A percentile compares a stretch with the other conserved stretches of the same genome.
phyloP scores from a whole-genome alignment of 1,140 invertebrate species.

The Neelides sp. region DNA sequence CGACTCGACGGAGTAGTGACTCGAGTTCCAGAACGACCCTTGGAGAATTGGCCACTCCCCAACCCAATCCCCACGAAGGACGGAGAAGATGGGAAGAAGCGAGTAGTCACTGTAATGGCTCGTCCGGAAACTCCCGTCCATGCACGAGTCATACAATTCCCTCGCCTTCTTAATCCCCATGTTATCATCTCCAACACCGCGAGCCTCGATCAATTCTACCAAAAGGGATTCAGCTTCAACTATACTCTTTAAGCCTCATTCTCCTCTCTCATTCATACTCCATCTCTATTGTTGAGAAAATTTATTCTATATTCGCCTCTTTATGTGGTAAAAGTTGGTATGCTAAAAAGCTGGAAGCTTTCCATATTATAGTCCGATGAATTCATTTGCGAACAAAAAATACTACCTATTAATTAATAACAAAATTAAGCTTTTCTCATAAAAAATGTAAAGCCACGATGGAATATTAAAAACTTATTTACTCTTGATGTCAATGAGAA shows the following conservation, averaged over 20 bases:
- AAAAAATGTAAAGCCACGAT: too few species aligned
- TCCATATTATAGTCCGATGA: too few species aligned
- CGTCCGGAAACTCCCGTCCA: constrained; percentile 40
- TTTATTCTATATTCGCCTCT: too few species aligned
- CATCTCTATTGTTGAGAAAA: too few species aligned
- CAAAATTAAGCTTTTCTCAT: constrained; percentile 17
- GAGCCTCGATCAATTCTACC: constrained; percentile 35
- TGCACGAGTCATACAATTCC: constrained; percentile 42
- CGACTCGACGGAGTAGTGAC: constrained; percentile 35
- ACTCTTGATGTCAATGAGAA: constrained; percentile 39
- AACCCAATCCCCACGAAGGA: constrained; percentile 36
- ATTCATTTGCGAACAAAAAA: constrained; percentile 1
- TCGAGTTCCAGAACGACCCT: constrained; percentile 32
- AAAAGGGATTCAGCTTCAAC: too few species aligned
- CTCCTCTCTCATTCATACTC: too few species aligned
- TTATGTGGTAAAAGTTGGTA: too few species aligned
- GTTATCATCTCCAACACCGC: constrained; percentile 32
- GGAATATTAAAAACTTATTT: too few species aligned
- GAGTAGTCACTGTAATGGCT: constrained; percentile 32
- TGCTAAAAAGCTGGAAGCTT: too few species aligned
- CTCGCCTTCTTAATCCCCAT: constrained; percentile 39
- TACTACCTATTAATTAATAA: not conserved
- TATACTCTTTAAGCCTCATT: too few species aligned
- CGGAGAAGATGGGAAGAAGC: constrained; percentile 36
- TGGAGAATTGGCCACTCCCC: constrained; percentile 42